Conservation (phyloP, 2,113 vertebrate species). For the Dipodomys ordii region DNA sequence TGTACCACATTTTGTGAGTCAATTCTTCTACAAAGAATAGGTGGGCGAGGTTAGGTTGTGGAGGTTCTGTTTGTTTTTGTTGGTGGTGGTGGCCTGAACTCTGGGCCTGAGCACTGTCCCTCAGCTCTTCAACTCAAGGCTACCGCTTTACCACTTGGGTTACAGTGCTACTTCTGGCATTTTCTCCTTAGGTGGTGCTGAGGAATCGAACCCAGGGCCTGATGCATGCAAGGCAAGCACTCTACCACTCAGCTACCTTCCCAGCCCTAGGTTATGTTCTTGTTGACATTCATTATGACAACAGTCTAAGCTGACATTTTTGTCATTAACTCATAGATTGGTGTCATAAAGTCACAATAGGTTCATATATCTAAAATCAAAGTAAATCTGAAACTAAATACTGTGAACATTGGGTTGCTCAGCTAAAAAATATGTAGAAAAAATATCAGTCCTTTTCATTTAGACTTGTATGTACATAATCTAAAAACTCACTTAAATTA, state of each 20-base stretch:
- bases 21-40: not conserved
- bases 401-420: not conserved
- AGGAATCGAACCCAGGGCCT: too few relatives aligned
- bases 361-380: too few relatives aligned
- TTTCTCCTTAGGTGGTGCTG: too few relatives aligned
- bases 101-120: too few relatives aligned
- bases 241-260: too few relatives aligned
- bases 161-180: too few relatives aligned
- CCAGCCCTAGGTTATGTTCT: not conserved
- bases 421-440: not conserved
- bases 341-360: too few relatives aligned
- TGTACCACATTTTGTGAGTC: not conserved
- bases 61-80: not conserved
- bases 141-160: too few relatives aligned
- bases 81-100: not conserved
- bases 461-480: not conserved
- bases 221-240: too few relatives aligned
- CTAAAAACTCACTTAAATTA: not conserved
- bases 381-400: not conserved
- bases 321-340: too few relatives aligned
- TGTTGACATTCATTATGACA: not conserved
- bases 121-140: too few relatives aligned
- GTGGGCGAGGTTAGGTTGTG: too few relatives aligned
- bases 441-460: not conserved
- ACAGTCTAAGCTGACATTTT: not conserved